phyloP scores from a whole-genome alignment of 2,888 invertebrate species.

The Eledone cirrhosa region DNA sequence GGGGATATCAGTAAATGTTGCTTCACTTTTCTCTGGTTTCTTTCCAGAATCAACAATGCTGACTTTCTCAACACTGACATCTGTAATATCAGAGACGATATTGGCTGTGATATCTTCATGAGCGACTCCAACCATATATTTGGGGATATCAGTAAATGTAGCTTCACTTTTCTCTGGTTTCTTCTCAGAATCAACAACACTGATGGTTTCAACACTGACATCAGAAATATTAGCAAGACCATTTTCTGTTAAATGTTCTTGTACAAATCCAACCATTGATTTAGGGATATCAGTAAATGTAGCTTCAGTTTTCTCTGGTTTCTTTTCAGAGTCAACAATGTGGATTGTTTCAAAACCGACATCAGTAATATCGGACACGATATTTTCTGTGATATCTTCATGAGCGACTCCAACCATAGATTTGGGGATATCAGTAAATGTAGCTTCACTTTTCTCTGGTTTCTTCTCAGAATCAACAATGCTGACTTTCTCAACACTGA shows the following conservation, averaged over 20 bases:
- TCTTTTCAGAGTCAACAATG: no score
- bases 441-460: no score
- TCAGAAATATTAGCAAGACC: not conserved
- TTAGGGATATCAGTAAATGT: constrained; percentile 7
- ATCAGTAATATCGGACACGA: constrained; percentile 8
- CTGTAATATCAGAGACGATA: not conserved
- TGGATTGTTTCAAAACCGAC: not conserved
- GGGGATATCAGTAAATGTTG: not conserved
- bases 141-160: constrained; percentile 9
- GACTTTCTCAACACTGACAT: no score
- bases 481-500: no score
- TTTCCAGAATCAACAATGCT: no score
- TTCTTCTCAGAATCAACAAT: no score
- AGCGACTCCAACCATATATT: constrained; percentile 5
- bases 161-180: constrained; percentile 1
- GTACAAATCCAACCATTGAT: constrained; percentile 10
- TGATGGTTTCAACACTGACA: not conserved
- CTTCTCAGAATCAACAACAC: no score
- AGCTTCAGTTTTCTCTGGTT: constrained; percentile 2
- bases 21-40: not conserved
- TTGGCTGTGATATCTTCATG: not conserved
- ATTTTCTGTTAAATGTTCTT: constrained; percentile 2
- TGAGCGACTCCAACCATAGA: constrained; percentile 15
- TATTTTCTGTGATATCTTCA: not conserved
- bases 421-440: not conserved